Evolutionary conservation across 1,140 invertebrate genomes (phyloP), one percentile per base, ranked within the genome.

Genomic region (Thalassaphorura encarpata): DNA sequence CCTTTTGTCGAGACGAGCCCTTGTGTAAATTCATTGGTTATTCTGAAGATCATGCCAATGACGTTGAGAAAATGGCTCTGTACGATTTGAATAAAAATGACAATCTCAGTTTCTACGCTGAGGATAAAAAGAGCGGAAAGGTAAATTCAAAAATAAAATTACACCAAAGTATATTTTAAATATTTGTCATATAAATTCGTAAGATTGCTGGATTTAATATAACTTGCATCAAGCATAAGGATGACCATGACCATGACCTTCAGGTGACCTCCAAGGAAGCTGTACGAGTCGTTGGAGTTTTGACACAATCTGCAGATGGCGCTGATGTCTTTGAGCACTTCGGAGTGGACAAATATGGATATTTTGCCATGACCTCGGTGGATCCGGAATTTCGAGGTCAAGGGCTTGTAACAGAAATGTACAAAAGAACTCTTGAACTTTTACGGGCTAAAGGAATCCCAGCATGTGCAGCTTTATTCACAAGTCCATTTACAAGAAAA

Each of bases 331-430:
- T 52, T 45, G 54, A 60, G 42, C 26, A 43, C 31, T 63, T 42
- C 45, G 33, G 45, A 19, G 42, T 63, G 15, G 41, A 53, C 40
- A 19, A 31, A 13, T 59, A 59, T 29, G 57, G 39, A 19, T 49
- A 59, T 28, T 52, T 63, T 41, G 28, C 56, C 18, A 27, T 56
- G 18, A 56, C 57, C 21, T 55, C 54, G 1, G 57, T 59, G 24
- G 47, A 41, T 23, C 46, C 27, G 21, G 61, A 63, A 18, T 63
- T 52, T 46, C 40, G 49, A 15, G 45, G 54, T n/a, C 41, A 53
- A 52, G 61, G 61, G 1, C 31, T 63, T 5, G 56, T 46, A 16
- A 39, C 28, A 16, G 61, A 63, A 31, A 63, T 63, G 29, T 63
- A 60, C 42, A 50, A 49, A 28, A 47, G 61, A 28, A 51, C 54